These are phyloP conservation scores for Montipora capitata DNA, from an alignment of 92 coral and sea anemone species.

Conservation along the genomic window DNA sequence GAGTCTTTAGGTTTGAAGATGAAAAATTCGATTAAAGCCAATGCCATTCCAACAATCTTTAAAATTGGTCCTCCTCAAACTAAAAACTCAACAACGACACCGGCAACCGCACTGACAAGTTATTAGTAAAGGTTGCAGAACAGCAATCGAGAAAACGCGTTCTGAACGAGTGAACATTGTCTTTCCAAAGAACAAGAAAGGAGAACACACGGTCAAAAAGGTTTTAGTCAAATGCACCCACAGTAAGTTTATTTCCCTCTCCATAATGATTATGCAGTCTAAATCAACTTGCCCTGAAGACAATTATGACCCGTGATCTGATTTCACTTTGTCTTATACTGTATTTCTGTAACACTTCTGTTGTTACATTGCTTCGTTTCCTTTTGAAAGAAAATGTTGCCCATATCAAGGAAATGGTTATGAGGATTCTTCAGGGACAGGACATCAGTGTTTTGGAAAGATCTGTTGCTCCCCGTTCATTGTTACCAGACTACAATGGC, in stretches of 20 bases:
- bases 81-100: too few relatives aligned
- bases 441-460: not conserved
- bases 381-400: not conserved
- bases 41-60: too few relatives aligned
- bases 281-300: not conserved
- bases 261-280: not conserved
- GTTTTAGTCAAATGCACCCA: constrained; percentile 29
- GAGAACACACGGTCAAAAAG: constrained; percentile 30
- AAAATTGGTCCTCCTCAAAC: too few relatives aligned
- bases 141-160: constrained; percentile 22
- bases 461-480: not conserved
- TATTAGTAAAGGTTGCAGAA: constrained; percentile 14
- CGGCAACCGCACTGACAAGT: too few relatives aligned
- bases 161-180: constrained; percentile 26
- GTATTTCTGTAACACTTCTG: too few relatives aligned
- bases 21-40: too few relatives aligned
- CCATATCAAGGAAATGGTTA: not conserved
- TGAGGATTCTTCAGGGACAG: not conserved
- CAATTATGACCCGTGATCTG: too few relatives aligned
- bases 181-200: constrained; percentile 48
- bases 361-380: too few relatives aligned
- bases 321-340: too few relatives aligned
- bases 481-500: not conserved
- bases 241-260: constrained; percentile 7
- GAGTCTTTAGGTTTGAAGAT: too few relatives aligned